phyloP scores from a whole-genome alignment of 2,797 vertebrate genomes.

The Pteronotus mesoamericanus region DNA sequence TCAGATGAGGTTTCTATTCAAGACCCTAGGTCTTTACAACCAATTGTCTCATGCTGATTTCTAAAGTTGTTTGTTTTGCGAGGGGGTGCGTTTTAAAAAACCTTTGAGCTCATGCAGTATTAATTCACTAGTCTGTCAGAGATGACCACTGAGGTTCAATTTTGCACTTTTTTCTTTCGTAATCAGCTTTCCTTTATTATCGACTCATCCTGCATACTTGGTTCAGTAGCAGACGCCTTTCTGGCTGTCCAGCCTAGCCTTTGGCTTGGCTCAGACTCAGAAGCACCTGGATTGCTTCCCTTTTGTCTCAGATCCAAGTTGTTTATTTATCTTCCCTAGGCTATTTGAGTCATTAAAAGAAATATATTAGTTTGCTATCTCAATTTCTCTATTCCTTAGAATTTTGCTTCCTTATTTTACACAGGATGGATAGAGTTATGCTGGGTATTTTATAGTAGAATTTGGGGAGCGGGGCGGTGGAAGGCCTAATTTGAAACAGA shows the following conservation, averaged over 20 bases:
- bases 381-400: neutral
- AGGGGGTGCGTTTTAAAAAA: neutral
- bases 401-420: constrained; percentile 8
- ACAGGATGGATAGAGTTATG: neutral
- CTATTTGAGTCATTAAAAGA: constrained; percentile 44
- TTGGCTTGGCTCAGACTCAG: neutral
- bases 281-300: neutral
- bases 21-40: neutral
- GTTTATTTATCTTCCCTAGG: constrained; percentile 52
- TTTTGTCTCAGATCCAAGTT: constrained; percentile 16
- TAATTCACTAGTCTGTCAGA: neutral
- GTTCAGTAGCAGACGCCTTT: neutral
- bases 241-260: neutral
- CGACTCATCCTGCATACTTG: neutral
- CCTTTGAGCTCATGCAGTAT: neutral
- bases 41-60: neutral
- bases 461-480: neutral
- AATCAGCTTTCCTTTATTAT: neutral
- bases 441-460: neutral
- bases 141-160: neutral
- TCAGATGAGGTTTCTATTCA: neutral
- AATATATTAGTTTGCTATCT: constrained; percentile 27
- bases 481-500: neutral
- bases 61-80: neutral
- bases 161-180: neutral